Evolutionary conservation across 2,797 vertebrate species (phyloP).

Genomic region (Galaxias olidus): DNA sequence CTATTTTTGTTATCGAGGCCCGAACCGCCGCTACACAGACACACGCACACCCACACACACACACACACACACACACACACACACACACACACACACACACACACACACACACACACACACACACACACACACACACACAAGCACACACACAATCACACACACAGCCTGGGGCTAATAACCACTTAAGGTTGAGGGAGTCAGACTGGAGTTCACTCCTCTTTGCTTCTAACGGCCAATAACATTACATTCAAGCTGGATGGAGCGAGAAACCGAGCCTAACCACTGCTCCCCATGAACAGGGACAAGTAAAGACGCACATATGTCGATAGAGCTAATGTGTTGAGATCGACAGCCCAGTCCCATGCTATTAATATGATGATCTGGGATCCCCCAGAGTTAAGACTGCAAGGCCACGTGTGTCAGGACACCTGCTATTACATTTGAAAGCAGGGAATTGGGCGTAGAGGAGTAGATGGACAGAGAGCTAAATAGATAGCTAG

Average conservation of each 20-base stretch:
- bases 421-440: slow-evolving; percentile 5
- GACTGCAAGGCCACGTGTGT: no score
- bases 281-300: slow-evolving; percentile 2
- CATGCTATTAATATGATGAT: not conserved
- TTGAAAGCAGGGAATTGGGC: not conserved
- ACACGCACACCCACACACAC: slow-evolving; percentile 3
- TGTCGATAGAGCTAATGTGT: not conserved
- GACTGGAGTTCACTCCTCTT: slow-evolving; percentile 43
- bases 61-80: slow-evolving; percentile 1
- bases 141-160: slow-evolving; percentile 1
- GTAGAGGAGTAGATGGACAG: no score
- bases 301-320: no score
- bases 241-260: slow-evolving; percentile 39
- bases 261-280: slow-evolving; percentile 23
- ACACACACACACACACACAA: not conserved
- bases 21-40: not conserved
- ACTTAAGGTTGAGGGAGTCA: slow-evolving; percentile 50
- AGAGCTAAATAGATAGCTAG: no score
- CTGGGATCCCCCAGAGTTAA: not conserved
- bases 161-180: slow-evolving; percentile 47
- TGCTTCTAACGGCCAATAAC: slow-evolving; percentile 52
- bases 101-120: not conserved
- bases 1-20: not conserved
- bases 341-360: slow-evolving; percentile 19
- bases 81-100: slow-evolving; percentile 9